Evolutionary conservation across 1,140 invertebrate genomes (phyloP).

Genomic region (Metaphire vulgaris): DNA sequence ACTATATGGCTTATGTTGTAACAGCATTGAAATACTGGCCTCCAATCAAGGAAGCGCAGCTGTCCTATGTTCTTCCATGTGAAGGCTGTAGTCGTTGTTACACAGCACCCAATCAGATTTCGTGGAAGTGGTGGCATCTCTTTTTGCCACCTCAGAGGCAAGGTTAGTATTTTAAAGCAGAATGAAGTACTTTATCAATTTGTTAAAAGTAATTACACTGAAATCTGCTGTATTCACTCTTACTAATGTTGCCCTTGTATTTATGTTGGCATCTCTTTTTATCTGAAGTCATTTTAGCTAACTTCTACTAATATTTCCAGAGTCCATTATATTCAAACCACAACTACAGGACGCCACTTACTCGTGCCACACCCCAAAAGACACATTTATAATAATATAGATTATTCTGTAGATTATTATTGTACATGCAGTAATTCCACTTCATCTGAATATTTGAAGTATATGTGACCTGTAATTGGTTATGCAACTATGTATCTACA

Average conservation of each 20-base stretch:
- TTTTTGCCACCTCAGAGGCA: conserved; percentile 28
- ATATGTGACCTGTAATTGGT: no score
- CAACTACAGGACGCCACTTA: background rate
- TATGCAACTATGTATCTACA: no score
- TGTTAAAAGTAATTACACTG: background rate
- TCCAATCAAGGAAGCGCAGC: conserved; percentile 62
- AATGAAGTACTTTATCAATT: background rate
- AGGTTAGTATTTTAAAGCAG: conserved; percentile 10
- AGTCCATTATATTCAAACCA: background rate
- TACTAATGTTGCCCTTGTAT: background rate
- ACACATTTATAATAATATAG: no score
- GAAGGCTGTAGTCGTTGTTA: conserved; percentile 72
- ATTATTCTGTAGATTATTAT: no score
- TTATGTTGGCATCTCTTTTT: background rate
- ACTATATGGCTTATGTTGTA: conserved; percentile 65
- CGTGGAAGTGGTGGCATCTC: conserved; percentile 36
- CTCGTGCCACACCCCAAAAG: no score
- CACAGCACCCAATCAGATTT: conserved; percentile 29
- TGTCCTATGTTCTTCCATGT: conserved; percentile 72
- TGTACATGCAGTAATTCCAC: no score
- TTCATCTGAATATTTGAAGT: no score
- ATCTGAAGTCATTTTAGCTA: background rate
- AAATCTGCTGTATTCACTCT: background rate
- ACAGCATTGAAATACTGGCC: conserved; percentile 62
- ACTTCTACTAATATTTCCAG: background rate